Conservation (phyloP, 1,140 invertebrate genomes). For the Orius insidiosus region DNA sequence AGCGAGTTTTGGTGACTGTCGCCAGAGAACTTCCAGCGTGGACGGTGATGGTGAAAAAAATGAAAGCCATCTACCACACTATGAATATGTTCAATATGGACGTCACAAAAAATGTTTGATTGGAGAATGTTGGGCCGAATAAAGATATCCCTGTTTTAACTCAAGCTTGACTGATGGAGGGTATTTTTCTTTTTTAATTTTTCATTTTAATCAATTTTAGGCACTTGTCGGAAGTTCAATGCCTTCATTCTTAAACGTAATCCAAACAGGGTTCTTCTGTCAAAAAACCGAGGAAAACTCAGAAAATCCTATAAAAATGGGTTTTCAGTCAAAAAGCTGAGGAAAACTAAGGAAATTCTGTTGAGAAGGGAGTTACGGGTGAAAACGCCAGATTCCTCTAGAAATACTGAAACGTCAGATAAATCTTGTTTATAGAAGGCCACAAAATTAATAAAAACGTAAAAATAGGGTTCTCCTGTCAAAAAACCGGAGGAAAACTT, state of each 20-base stretch:
- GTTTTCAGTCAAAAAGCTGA: no score
- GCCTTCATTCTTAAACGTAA: constrained; percentile 86
- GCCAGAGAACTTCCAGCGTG: constrained; percentile 88
- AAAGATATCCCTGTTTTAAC: constrained; percentile 73
- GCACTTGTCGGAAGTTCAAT: constrained; percentile 69
- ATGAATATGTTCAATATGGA: constrained; percentile 81
- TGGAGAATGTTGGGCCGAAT: constrained; percentile 93
- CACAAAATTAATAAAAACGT: no score
- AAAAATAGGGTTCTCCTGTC: no score
- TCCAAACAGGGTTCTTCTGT: constrained; percentile 82
- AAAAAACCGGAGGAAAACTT: no score
- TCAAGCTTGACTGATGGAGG: constrained; percentile 84
- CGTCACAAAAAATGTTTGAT: constrained; percentile 88
- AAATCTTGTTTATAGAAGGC: no score
- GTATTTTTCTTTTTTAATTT: constrained; percentile 23
- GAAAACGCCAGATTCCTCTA: no score
- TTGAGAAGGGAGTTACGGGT: no score
- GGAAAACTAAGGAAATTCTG: no score
- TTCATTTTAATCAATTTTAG: not conserved
- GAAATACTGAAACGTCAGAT: no score
- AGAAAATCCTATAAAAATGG: no score
- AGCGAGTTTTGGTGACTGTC: constrained; percentile 78
- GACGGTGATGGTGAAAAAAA: constrained; percentile 87
- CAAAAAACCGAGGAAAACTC: no score
- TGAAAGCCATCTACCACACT: constrained; percentile 70